A percentile compares a stretch with the other conserved stretches of the same genome.
These are phyloP conservation scores for Camponotus fellah DNA, from an alignment of 2,888 invertebrate species.

Conservation along the genomic window DNA sequence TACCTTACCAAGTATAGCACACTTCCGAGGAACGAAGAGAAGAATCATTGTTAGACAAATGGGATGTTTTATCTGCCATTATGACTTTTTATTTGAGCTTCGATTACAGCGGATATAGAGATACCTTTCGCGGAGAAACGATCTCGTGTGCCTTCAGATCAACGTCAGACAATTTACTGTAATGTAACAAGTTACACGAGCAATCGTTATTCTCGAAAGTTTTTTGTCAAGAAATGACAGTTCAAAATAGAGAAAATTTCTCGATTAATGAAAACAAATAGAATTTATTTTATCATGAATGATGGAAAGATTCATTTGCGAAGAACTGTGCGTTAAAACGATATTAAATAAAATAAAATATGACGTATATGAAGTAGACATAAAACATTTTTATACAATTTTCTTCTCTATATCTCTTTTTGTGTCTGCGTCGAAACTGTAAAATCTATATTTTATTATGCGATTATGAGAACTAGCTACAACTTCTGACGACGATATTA, in stretches of 20 bases:
- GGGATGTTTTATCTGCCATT: conserved; percentile 85
- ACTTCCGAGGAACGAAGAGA: conserved; percentile 70
- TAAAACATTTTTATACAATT: conserved; percentile 9
- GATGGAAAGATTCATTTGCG: background rate
- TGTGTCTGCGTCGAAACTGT: background rate
- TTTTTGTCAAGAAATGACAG: conserved; percentile 25
- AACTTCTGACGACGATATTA: conserved; percentile 17
- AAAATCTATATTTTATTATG: conserved; percentile 19
- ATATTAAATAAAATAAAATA: background rate
- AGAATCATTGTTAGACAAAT: conserved; percentile 85
- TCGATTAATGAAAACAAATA: conserved; percentile 2
- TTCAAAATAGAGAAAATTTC: conserved; percentile 10
- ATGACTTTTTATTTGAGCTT: conserved; percentile 84
- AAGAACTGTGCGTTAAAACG: background rate
- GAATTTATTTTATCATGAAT: background rate
- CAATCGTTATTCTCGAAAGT: conserved; percentile 24
- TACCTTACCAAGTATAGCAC: conserved; percentile 33
- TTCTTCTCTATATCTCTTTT: background rate
- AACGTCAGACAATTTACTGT: conserved; percentile 83
- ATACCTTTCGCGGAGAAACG: conserved; percentile 51
- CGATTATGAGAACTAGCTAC: conserved; percentile 22
- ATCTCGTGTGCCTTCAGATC: conserved; percentile 75
- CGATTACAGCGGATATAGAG: conserved; percentile 79
- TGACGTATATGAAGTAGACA: background rate
- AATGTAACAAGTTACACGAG: conserved; percentile 38